Conservation (phyloP, 2,888 invertebrate genomes). For the Spodoptera exigua region DNA sequence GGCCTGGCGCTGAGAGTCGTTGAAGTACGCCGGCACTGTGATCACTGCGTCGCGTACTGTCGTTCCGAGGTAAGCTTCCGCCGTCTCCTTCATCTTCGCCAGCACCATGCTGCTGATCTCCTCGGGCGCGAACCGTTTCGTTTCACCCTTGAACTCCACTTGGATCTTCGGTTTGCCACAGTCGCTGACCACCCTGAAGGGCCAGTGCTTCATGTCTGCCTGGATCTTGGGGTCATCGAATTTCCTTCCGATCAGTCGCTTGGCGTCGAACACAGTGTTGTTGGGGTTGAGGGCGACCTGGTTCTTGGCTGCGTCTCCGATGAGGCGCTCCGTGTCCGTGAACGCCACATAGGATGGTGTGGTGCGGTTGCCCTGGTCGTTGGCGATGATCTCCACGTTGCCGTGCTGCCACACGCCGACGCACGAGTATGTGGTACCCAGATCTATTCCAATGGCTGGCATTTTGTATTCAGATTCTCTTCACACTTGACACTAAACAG, state of each 20-base stretch:
- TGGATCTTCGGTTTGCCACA: conserved; percentile 91
- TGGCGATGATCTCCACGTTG: conserved; percentile 92
- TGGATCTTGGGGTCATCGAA: conserved; percentile 93
- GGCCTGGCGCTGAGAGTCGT: conserved; percentile 93
- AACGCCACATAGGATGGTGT: conserved; percentile 93
- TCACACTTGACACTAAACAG: conserved; percentile 32
- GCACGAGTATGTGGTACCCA: conserved; percentile 88
- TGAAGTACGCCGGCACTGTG: conserved; percentile 94
- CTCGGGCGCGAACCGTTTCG: conserved; percentile 91
- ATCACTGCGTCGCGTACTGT: conserved; percentile 92
- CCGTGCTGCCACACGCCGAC: conserved; percentile 89
- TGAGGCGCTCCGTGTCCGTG: conserved; percentile 91
- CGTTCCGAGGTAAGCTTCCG: conserved; percentile 92
- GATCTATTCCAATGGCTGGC: conserved; percentile 84
- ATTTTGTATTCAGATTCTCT: conserved; percentile 67
- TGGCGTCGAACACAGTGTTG: conserved; percentile 93
- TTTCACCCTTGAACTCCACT: conserved; percentile 91
- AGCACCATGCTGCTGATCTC: conserved; percentile 93
- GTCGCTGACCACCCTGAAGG: conserved; percentile 92
- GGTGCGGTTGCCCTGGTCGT: conserved; percentile 92
- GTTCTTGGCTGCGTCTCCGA: conserved; percentile 92
- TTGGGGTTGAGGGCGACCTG: conserved; percentile 92
- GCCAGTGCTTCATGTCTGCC: conserved; percentile 95
- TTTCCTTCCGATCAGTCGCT: conserved; percentile 94
- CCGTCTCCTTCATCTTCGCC: conserved; percentile 94